Evolutionary conservation across 2,113 vertebrate species (phyloP), one percentile per base, ranked within the genome.

Genomic region (Cygnus atratus): DNA sequence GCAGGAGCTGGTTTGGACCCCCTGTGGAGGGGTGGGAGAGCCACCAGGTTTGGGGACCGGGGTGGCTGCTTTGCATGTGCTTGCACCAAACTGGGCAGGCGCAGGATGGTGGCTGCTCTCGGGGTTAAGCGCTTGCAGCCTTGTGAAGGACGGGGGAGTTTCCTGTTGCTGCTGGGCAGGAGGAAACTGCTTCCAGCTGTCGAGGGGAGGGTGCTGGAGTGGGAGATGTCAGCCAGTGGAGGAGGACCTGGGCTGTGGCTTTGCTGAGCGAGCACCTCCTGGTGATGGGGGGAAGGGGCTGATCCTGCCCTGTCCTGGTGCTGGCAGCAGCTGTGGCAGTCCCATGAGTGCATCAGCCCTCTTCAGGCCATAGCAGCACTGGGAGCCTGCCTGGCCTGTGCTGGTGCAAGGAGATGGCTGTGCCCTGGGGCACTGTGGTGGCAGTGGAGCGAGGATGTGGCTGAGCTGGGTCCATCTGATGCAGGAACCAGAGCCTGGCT

Each of bases 111-210:
- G 77, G 59, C 9, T 1, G 71, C 77, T 68, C 78, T 41, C 0
- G 3, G 82, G 90, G 82, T 96, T 72, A 70, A 84, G 90, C 6
- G 3, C n/a, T 91, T 0, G 0, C 10, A 54, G 70, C 46, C n/a
- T 18, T 59, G 35, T 48, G 77, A 44, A 80, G 0, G 14, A 41
- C 37, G 84, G 41, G 85, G 75, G 82, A 73, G 83, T 94, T 94
- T 92, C 95, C 93, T 95, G 87, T 71, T 74, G 41, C 87, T 94
- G 67, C 75, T 52, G 91, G 85, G 90, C 81, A 78, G 90, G 68
- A 94, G 74, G 62, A 95, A 97, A 88, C 87, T 63, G 7, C 63
- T 97, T 95, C 94, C 96, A 98, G 94, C 96, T 97, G 95, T 90
- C 0, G 4, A 85, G 76, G 62, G 63, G 92, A 92, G 84, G 63